Percentiles rank a stretch among this genome's conserved stretches.
Conservation (phyloP, 2,113 vertebrate species). For the Nesoenas mayeri region DNA sequence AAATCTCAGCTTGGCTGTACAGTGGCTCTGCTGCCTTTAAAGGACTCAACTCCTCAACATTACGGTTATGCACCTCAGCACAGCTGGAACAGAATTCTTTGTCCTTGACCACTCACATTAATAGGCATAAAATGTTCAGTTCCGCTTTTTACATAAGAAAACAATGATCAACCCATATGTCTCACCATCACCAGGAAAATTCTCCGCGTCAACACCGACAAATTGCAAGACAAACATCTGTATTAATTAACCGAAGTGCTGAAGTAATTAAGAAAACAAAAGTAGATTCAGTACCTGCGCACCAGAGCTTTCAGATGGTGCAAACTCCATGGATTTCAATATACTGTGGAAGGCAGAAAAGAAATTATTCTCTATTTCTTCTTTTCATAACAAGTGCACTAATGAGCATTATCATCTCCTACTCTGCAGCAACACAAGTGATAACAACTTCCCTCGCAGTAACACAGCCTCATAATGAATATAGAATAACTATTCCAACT, state of each 20-base stretch:
- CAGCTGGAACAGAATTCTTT: background rate
- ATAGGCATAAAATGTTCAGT: background rate
- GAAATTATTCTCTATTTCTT: slow-evolving; percentile 43
- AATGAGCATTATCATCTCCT: slow-evolving; percentile 31
- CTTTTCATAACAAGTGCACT: background rate
- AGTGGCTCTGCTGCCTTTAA: background rate
- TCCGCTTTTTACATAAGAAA: background rate
- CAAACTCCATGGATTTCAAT: slow-evolving; percentile 97
- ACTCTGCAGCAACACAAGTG: slow-evolving; percentile 59
- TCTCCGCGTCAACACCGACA: background rate
- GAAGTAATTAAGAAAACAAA: slow-evolving; percentile 1
- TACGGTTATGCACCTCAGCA: background rate
- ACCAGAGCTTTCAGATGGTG: slow-evolving; percentile 84
- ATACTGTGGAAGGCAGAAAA: slow-evolving; percentile 81
- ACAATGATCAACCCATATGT: background rate
- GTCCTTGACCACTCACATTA: slow-evolving; percentile 18
- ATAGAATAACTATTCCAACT: slow-evolving; percentile 65
- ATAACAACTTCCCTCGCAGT: slow-evolving; percentile 68
- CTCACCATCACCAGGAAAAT: background rate
- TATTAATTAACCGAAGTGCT: background rate
- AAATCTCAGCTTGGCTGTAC: background rate
- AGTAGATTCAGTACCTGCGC: slow-evolving; percentile 81
- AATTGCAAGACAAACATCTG: background rate
- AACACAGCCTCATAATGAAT: slow-evolving; percentile 66
- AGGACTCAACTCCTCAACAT: background rate